A percentile compares a stretch with the other conserved stretches of the same genome.
Evolutionary conservation across 2,888 invertebrate genomes (phyloP).

Genomic region (Griposia aprilina): DNA sequence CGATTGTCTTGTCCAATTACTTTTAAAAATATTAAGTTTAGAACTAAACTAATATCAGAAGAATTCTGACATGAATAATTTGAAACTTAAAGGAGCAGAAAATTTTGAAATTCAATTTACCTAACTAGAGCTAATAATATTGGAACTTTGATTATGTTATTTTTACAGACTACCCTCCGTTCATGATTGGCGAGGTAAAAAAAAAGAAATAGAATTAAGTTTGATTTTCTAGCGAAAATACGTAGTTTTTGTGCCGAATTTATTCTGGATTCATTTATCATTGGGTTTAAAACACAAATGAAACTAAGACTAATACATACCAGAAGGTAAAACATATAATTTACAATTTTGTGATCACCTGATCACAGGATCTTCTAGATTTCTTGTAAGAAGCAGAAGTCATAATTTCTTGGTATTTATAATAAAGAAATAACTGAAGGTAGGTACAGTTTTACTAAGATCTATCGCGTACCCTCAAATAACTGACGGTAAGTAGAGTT

Average conservation of each 20-base stretch:
- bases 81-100: conserved; percentile 16
- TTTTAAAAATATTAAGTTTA: not conserved
- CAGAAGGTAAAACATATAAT: not conserved
- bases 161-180: conserved; percentile 22
- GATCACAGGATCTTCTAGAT: not conserved
- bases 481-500: not conserved
- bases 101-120: conserved; percentile 51
- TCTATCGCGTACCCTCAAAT: not conserved
- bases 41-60: conserved; percentile 24
- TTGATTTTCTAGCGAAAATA: conserved; percentile 1
- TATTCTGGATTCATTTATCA: not conserved
- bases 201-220: not conserved
- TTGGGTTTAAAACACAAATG: not conserved
- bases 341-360: not conserved
- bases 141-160: conserved; percentile 33
- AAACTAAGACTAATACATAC: not conserved
- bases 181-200: conserved; percentile 3
- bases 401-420: not conserved
- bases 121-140: conserved; percentile 49
- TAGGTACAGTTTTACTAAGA: not conserved
- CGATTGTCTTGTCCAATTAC: not conserved
- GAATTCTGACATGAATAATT: conserved; percentile 21
- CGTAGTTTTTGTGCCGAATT: not conserved
- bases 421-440: not conserved
- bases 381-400: not conserved